phyloP scores from a whole-genome alignment of 2,888 invertebrate genomes.

The Napeogenes sylphis region DNA sequence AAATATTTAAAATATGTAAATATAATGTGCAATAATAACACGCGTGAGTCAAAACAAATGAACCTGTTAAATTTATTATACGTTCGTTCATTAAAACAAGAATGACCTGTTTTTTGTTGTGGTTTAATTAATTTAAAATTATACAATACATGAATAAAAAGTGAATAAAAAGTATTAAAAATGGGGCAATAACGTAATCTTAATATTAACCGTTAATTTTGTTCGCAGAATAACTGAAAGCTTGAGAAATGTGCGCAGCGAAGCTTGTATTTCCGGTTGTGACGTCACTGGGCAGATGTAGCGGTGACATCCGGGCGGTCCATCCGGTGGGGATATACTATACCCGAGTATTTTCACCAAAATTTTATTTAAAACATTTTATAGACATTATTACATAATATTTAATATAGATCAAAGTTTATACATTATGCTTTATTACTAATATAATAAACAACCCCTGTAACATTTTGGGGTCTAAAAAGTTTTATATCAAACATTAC shows the following conservation, averaged over 20 bases:
- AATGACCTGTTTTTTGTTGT: too few relatives aligned
- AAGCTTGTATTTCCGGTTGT: conserved; percentile 46
- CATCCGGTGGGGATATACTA: conserved; percentile 33
- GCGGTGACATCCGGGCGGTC: conserved; percentile 47
- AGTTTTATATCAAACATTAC: conserved; percentile 10
- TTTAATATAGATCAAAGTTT: too few relatives aligned
- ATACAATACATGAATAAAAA: too few relatives aligned
- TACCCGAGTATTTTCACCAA: conserved; percentile 24
- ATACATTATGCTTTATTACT: not conserved
- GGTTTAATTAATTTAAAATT: too few relatives aligned
- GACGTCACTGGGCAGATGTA: conserved; percentile 57
- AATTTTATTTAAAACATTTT: conserved; percentile 14
- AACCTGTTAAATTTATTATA: too few relatives aligned
- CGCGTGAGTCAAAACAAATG: too few relatives aligned
- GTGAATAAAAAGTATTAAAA: too few relatives aligned
- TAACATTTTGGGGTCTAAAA: not conserved
- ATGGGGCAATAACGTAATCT: not conserved
- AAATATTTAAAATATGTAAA: too few relatives aligned
- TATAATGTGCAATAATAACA: too few relatives aligned
- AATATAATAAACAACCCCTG: not conserved
- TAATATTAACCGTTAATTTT: not conserved
- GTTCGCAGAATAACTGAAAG: conserved; percentile 16
- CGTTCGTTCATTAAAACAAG: too few relatives aligned
- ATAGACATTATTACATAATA: too few relatives aligned
- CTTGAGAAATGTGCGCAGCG: conserved; percentile 29